Evolutionary conservation across 2,888 invertebrate genomes (phyloP).

Genomic region (Alsophila aescularia): DNA sequence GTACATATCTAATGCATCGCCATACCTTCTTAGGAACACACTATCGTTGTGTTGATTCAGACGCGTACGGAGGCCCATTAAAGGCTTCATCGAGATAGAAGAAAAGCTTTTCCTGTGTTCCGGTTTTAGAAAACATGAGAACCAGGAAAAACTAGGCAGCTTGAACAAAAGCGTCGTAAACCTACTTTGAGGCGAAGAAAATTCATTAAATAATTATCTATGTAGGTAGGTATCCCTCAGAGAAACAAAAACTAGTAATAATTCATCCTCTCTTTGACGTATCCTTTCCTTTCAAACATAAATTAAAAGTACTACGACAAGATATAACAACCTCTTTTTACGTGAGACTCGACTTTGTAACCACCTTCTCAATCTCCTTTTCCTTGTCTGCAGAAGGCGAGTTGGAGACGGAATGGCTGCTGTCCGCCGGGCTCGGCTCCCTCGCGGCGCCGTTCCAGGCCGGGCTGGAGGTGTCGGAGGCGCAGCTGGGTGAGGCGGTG

Average conservation of each 20-base stretch:
- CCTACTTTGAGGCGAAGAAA: too few relatives aligned
- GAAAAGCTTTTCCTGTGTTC: conserved; percentile 2
- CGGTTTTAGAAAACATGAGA: not conserved
- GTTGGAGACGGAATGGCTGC: conserved; percentile 90
- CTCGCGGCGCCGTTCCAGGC: conserved; percentile 88
- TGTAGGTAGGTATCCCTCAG: too few relatives aligned
- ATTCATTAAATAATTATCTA: too few relatives aligned
- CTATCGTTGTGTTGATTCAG: not conserved
- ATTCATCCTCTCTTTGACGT: too few relatives aligned
- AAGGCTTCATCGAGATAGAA: not conserved
- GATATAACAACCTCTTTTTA: too few relatives aligned
- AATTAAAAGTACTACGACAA: too few relatives aligned
- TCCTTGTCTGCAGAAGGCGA: conserved; percentile 86
- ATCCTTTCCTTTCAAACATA: too few relatives aligned
- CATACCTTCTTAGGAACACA: conserved; percentile 9
- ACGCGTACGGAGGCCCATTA: not conserved
- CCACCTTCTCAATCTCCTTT: too few relatives aligned
- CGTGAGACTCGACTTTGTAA: too few relatives aligned
- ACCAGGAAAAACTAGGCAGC: not conserved
- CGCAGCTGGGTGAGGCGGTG: conserved; percentile 86
- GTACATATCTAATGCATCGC: not conserved
- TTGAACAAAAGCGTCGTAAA: too few relatives aligned
- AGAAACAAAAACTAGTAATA: too few relatives aligned
- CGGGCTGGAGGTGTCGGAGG: conserved; percentile 87
- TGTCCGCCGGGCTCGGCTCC: conserved; percentile 88